Base-by-base conservation (phyloP, 2,113 vertebrate genomes). In the Chlorocebus sabaeus region DNA sequence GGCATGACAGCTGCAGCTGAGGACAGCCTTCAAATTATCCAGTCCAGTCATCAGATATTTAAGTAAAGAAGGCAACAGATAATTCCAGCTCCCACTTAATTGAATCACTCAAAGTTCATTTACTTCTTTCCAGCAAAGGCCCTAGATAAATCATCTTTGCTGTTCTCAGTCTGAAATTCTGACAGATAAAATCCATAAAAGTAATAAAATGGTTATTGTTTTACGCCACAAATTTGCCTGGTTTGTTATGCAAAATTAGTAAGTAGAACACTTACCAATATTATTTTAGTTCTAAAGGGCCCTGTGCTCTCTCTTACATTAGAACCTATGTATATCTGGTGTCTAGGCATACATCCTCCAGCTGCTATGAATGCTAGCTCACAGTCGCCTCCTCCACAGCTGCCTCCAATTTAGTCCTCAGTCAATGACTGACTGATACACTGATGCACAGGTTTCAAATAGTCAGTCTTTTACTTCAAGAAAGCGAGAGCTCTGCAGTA, bases 31-130 rank as follows among this genome's bases (percentile, higher is more conserved):
- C 67, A n/a, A 43, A 82, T 73, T 93, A 88, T 83, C n/a, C 50
- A 90, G 13, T n/a, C 43, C 16, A 12, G 6, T 87, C 70, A 93
- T 73, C 52, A 70, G n/a, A 84, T 76, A 9, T 85, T 35, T 90
- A 68, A 94, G 48, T 75, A 61, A 89, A 96, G 67, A 95, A 86
- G n/a, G 25, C 23, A 95, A 59, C n/a, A 61, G 48, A 72, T 68
- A 80, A 91, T 90, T 96, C 5, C 23, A 95, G 35, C 8, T 92
- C 50, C 38, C 12, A 85, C 55, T 55, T 50, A 88, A 25, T 27
- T 72, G 43, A 94, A 82, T 78, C 30, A 82, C 7, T 57, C 40
- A 40, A 89, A 45, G 20, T 13, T 64, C 38, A 93, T 48, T 81
- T 61, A 35, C 35, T 79, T 81, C 48, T 40, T 95, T 57, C n/a